Evolutionary conservation across 2,797 vertebrate species (phyloP), one percentile per base, ranked within the genome.

Genomic region (Sandelia bainsii): DNA sequence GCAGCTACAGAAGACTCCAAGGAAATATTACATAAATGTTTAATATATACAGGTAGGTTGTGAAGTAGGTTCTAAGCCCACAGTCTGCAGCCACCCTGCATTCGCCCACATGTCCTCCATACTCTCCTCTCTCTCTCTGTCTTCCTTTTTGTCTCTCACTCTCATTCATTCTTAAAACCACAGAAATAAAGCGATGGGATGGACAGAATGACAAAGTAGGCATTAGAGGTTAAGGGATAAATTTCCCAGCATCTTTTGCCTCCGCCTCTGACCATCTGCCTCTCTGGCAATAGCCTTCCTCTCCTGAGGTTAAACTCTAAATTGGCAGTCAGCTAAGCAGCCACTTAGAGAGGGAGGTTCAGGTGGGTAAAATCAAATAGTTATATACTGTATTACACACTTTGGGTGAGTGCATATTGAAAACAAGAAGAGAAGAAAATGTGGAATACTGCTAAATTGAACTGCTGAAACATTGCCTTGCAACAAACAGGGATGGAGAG

Each of bases 191-290:
- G 67, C 61, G 52, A 83, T 74, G 72, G 51, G 49, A 72, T 2
- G 29, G 75, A 75, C 63, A 77, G 73, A 81, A 84, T 81, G 72
- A 83, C 59, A 63, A 70, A 82, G 69, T 72, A 80, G 83, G 75
- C 75, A 81, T 82, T 69, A 59, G 81, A 88, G 89, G 91, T 90
- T 89, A 90, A 83, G 74, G 86, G 85, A 89, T 90, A 87, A 80
- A 86, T 90, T 92, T 87, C 77, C 76, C 71, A 83, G 81, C 81
- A 87, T 91, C 81, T 87, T 88, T 86, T 80, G 78, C 89, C 79
- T 83, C 71, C 72, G 66, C 79, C 79, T 85, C 82, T 90, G 91
- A 92, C 92, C 93, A 93, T 94, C 91, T 93, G 93, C 83, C 87
- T 89, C 85, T 86, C 83, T 92, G 88, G 87, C 89, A 88, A 61